Conservation (phyloP, 1,140 invertebrate genomes). For the Hetaerina americana region DNA sequence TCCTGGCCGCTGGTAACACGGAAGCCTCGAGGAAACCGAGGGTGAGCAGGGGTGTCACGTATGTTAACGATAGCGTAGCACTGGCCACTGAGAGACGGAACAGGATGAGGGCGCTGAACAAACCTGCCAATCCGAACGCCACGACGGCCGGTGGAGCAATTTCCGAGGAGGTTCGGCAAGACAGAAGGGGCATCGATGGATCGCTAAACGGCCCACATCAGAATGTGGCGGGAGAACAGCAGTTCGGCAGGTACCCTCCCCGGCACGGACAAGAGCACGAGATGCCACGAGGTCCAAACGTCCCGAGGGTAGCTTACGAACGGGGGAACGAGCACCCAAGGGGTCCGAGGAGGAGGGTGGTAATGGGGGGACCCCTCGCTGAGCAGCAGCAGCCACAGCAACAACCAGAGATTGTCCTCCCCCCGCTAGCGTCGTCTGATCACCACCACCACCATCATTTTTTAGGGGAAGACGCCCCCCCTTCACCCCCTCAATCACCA, state of each 20-base stretch:
- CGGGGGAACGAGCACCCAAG: background rate
- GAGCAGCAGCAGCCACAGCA: background rate
- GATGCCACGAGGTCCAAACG: conserved; percentile 1
- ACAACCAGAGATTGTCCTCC: too few relatives aligned
- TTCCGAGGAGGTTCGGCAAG: background rate
- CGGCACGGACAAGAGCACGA: background rate
- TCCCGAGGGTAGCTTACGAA: conserved; percentile 16
- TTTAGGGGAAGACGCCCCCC: background rate
- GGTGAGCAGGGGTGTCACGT: conserved; percentile 50
- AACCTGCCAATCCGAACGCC: too few relatives aligned
- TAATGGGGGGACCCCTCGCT: too few relatives aligned
- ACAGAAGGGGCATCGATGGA: background rate
- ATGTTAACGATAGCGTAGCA: conserved; percentile 52
- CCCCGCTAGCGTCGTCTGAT: too few relatives aligned
- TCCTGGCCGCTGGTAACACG: conserved; percentile 10
- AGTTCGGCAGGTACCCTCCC: background rate
- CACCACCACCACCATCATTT: too few relatives aligned
- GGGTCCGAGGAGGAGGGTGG: too few relatives aligned
- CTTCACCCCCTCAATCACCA: background rate
- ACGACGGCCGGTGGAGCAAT: background rate
- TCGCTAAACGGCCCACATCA: too few relatives aligned
- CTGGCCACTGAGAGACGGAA: background rate
- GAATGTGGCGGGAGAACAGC: too few relatives aligned
- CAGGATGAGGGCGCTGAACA: conserved; percentile 16
- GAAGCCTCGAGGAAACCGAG: conserved; percentile 21